These are phyloP conservation scores for Mastomys coucha DNA, from an alignment of 2,113 vertebrate species.

Conservation along the genomic window DNA sequence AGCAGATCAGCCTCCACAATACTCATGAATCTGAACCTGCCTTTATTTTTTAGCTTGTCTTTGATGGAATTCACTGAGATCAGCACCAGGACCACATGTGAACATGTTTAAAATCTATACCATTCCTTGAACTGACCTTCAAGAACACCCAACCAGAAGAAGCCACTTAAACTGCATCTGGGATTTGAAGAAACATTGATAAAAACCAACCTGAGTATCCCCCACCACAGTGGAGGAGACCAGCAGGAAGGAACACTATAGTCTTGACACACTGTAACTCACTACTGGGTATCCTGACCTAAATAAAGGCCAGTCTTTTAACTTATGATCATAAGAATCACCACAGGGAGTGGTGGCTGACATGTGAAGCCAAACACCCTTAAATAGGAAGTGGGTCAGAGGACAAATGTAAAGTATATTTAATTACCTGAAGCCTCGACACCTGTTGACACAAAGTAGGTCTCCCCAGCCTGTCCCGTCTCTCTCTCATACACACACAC, in stretches of 20 bases:
- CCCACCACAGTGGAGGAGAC: background rate
- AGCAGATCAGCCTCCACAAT: background rate
- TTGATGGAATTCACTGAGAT: background rate
- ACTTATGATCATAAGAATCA: background rate
- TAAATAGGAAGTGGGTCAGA: background rate
- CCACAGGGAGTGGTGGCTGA: background rate
- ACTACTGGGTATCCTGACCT: background rate
- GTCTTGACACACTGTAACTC: background rate
- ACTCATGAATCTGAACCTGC: background rate
- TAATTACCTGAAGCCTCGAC: background rate
- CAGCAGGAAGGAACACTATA: background rate
- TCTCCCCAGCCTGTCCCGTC: no score
- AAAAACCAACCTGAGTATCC: background rate
- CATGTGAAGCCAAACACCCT: background rate
- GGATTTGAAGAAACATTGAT: background rate
- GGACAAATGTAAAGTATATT: background rate
- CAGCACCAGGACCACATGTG: background rate
- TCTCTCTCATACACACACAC: background rate
- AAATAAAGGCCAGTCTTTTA: background rate
- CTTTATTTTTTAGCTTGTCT: slow-evolving; percentile 34
- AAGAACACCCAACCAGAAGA: background rate
- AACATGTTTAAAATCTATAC: background rate
- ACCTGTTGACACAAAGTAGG: background rate
- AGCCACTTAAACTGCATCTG: background rate
- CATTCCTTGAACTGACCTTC: background rate